These are phyloP conservation scores for Tetragonisca angustula DNA, from an alignment of 2,888 invertebrate genomes.

Conservation along the genomic window DNA sequence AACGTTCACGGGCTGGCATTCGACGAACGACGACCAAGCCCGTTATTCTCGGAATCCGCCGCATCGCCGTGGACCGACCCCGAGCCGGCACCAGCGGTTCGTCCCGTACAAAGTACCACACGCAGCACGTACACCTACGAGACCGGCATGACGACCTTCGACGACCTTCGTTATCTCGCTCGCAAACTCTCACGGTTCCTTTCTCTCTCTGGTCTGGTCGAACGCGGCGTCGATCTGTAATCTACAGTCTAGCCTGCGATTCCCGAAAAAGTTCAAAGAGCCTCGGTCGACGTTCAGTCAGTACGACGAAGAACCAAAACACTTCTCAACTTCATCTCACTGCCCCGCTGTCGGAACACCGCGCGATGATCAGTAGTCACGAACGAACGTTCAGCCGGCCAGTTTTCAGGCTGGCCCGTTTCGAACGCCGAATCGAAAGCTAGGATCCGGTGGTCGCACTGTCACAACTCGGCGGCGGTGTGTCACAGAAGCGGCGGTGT, in stretches of 20 bases:
- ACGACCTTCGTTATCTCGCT: background rate
- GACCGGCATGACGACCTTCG: conserved; percentile 56
- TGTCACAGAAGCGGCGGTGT: conserved; percentile 34
- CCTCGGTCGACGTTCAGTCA: background rate
- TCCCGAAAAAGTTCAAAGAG: too few species aligned
- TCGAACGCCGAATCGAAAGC: background rate
- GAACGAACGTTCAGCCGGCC: too few species aligned
- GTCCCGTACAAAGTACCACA: conserved; percentile 57
- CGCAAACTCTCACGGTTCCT: too few species aligned
- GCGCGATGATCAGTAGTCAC: too few species aligned
- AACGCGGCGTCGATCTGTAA: background rate
- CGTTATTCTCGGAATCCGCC: conserved; percentile 69
- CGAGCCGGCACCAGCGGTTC: conserved; percentile 68
- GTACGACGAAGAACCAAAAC: background rate
- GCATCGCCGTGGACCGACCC: conserved; percentile 65
- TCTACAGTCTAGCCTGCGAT: too few species aligned
- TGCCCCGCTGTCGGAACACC: background rate
- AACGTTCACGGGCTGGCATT: conserved; percentile 31
- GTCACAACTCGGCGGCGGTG: conserved; percentile 39
- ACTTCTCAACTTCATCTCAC: background rate
- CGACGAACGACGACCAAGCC: conserved; percentile 33
- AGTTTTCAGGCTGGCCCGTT: too few species aligned
- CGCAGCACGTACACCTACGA: conserved; percentile 46
- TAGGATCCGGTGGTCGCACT: conserved; percentile 32
- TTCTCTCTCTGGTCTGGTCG: background rate